These are phyloP conservation scores for Ectropis grisescens DNA, from an alignment of 1,140 invertebrate species.

Conservation along the genomic window DNA sequence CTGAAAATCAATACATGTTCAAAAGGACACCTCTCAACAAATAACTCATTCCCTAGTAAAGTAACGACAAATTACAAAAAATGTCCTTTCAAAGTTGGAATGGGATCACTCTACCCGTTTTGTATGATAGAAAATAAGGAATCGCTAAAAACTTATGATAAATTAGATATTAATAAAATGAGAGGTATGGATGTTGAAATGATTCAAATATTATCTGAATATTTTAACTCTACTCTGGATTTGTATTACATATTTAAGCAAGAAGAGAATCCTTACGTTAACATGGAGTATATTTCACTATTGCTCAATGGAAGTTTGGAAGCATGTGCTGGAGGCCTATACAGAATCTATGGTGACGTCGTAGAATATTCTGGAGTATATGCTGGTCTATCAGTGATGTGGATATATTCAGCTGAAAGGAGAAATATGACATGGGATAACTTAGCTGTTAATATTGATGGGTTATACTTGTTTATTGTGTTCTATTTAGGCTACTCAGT, in stretches of 20 bases:
- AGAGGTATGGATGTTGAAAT: conserved; percentile 39
- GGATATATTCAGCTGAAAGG: conserved; percentile 42
- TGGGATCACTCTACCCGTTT: conserved; percentile 33
- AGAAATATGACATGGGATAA: conserved; percentile 30
- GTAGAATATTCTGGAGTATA: conserved; percentile 47
- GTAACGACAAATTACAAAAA: conserved; percentile 25
- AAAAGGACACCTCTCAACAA: conserved; percentile 12
- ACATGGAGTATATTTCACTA: conserved; percentile 23
- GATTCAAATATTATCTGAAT: conserved; percentile 34
- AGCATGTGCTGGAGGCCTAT: conserved; percentile 39
- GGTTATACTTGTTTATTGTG: conserved; percentile 36
- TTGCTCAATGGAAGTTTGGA: conserved; percentile 40
- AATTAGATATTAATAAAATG: conserved; percentile 12
- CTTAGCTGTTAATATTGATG: conserved; percentile 25
- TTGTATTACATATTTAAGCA: conserved; percentile 22
- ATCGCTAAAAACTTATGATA: conserved; percentile 19
- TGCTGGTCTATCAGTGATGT: conserved; percentile 28
- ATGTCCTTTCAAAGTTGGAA: conserved; percentile 36
- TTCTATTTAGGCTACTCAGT: conserved; percentile 31
- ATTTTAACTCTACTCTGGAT: conserved; percentile 32
- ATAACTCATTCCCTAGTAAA: conserved; percentile 23
- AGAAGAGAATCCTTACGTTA: conserved; percentile 23
- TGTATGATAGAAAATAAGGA: conserved; percentile 19
- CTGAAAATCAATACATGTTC: conserved; percentile 19
- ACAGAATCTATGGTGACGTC: conserved; percentile 33